phyloP scores from a whole-genome alignment of 2,888 invertebrate species.

The Neocrepidodera transversa region DNA sequence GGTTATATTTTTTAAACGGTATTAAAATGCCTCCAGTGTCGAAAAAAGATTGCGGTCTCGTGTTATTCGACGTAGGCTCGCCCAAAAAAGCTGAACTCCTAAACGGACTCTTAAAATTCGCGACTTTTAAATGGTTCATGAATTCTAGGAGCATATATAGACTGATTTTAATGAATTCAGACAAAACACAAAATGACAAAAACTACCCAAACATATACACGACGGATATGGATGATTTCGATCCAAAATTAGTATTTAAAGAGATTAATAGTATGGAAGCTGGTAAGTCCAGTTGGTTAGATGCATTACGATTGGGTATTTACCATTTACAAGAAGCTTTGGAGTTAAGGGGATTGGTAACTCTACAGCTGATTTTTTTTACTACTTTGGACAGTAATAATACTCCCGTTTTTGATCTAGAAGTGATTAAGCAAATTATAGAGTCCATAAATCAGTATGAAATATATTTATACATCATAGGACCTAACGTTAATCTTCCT shows the following conservation, averaged over 20 bases:
- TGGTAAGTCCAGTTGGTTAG: conserved; percentile 36
- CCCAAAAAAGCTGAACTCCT: conserved; percentile 32
- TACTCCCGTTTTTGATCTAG: conserved; percentile 19
- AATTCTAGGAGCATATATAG: conserved; percentile 33
- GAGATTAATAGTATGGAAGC: conserved; percentile 28
- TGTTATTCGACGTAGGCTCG: conserved; percentile 39
- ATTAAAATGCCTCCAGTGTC: conserved; percentile 37
- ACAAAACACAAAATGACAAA: conserved; percentile 32
- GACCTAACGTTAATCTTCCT: conserved; percentile 37
- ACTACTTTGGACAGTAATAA: conserved; percentile 34
- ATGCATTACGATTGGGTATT: conserved; percentile 38
- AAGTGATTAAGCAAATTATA: conserved; percentile 30
- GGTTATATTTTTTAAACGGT: too few relatives aligned
- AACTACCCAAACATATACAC: conserved; percentile 28
- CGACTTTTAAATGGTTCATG: conserved; percentile 36
- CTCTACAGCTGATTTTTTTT: conserved; percentile 40
- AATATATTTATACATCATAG: conserved; percentile 42
- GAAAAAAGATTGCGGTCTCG: conserved; percentile 35
- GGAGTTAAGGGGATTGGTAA: conserved; percentile 31
- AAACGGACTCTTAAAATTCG: conserved; percentile 33
- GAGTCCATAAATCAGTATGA: conserved; percentile 30
- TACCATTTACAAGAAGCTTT: conserved; percentile 33
- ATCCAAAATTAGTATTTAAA: conserved; percentile 26
- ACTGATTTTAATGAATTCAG: conserved; percentile 38
- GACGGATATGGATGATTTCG: conserved; percentile 22